Evolutionary conservation across 2,797 vertebrate species (phyloP), one percentile per base, ranked within the genome.

Genomic region (Propithecus deckenii): DNA sequence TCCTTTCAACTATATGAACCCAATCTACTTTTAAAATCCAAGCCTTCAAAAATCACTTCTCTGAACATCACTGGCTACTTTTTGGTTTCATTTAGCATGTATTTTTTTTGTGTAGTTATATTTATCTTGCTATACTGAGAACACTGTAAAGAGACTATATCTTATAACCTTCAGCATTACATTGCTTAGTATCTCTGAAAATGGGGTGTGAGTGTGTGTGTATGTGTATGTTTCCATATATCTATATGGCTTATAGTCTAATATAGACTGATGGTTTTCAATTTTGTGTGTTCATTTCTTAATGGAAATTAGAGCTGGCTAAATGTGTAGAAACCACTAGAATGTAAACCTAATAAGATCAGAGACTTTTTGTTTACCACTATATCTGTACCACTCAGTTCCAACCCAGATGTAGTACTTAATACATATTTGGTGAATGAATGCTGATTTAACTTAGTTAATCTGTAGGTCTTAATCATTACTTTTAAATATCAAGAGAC

Each of bases 361-460:
- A 83, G 57, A 86, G 12, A 41, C 38, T 71, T 79, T 35, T 43
- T 1, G 17, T 46, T 50, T 41, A 65, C 52, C 7, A 61, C 5
- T 17, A 0, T 85, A 25, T 95, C 10, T 79, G 43, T 13, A 41
- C 28, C n/a, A 48, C 25, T 94, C 80, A 55, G 46, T 32, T 17
- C 14, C 38, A 65, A 35, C n/a, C 18, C 57, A 76, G 1, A 80
- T 23, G 13, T 72, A 14, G 38, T 30, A 69, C 30, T 76, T n/a
- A 87, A 30, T 84, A 52, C 25, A 6, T 65, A 59, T 78, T 85
- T 50, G 52, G 86, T 91, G 78, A 86, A 23, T 63, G 61, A 65
- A 30, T 93, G 15, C 15, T 61, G 43, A 74, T 50, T 61, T 96
- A 67, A 81, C 80, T 86, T 96, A n/a, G 48, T 81, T 78, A 81